Evolutionary conservation across 2,797 vertebrate species (phyloP), one percentile per base, ranked within the genome.

Genomic region (Mus minutoides): DNA sequence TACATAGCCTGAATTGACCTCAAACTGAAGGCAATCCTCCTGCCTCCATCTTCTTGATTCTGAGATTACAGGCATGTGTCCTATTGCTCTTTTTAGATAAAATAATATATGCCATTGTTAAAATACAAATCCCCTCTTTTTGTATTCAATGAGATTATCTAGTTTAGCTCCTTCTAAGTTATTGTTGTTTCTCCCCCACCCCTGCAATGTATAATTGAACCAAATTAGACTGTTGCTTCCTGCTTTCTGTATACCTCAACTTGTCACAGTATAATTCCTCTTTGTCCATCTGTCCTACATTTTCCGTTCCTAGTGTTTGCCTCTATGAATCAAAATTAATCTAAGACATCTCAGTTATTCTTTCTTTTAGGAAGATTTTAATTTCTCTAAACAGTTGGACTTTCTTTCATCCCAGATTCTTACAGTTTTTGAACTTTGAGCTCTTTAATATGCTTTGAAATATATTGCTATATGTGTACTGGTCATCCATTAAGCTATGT

Each of bases 131-230:
- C 73, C 67, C 16, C 79, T 75, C 11, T 58, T 60, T 94, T 91
- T 91, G n/a, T 16, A 17, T 89, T 16, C 26, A 5, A 40, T 54
- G 26, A 82, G 71, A 79, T 92, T 80, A 58, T 54, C 56, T 73
- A 54, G 43, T 43, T 49, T 91, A 54, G 4, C 21, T 83, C n/a
- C 46, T 96, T 86, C 34, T 52, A 86, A 75, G 40, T 92, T 92
- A 73, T 78, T 95, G 92, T 88, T 17, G 34, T 85, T 94, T 49
- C 58, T 11, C 49, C 85, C 91, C 92, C 88, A 21, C 22, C 56
- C 29, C 84, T 62, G 46, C 90, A 77, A 1, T 73, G 19, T 49
- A 31, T 31, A 60, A 1, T 85, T 95, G 43, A 91, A 21, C 31
- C 31, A 79, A 77, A 73, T 17, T 34, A 67, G 49, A 85, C 7